A percentile compares a stretch with the other conserved stretches of the same genome.
Evolutionary conservation across 1,140 invertebrate genomes (phyloP).

Genomic region (Apis mellifera): Amel_HAv3.1 CM009931.2:24200001-24200500

Average conservation of each 20-base stretch:
- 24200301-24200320: neutral
- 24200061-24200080: slow-evolving; percentile 76
- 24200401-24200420: neutral
- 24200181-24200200: slow-evolving; percentile 48
- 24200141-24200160: slow-evolving; percentile 60
- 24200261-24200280: slow-evolving; percentile 5
- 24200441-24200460: neutral
- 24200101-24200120: slow-evolving; percentile 77
- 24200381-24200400: neutral
- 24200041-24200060: slow-evolving; percentile 79
- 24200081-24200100: slow-evolving; percentile 78
- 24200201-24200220: slow-evolving; percentile 41
- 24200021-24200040: slow-evolving; percentile 77
- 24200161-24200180: slow-evolving; percentile 58
- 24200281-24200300: neutral
- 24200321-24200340: neutral
- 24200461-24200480: slow-evolving; percentile 29
- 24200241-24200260: slow-evolving; percentile 8
- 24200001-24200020: slow-evolving; percentile 66
- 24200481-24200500: neutral
- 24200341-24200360: neutral
- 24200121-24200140: slow-evolving; percentile 72
- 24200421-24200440: neutral
- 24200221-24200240: slow-evolving; percentile 33
- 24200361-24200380: neutral